Evolutionary conservation across 2,888 invertebrate species (phyloP), one percentile per base, ranked within the genome.

Genomic region (Coenonympha glycerion): DNA sequence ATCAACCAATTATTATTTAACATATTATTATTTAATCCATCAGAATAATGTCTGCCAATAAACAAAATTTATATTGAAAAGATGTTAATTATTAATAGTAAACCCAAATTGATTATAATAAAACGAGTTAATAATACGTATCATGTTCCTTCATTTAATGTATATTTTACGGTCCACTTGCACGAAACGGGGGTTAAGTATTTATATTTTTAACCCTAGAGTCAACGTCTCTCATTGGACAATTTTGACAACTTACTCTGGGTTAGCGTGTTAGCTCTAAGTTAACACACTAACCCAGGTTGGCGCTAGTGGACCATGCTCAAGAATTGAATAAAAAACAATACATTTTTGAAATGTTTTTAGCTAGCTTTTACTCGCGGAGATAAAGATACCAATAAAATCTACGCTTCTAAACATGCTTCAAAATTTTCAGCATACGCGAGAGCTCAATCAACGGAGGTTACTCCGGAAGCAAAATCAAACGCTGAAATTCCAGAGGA

Each of bases 1-100:
- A n/a, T n/a, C n/a, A n/a, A n/a, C n/a, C n/a, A n/a, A n/a, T 54
- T 56, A 50, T 58, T 56, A 57, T 55, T 57, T 48, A 57, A 56
- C n/a, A n/a, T n/a, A n/a, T n/a, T 53, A 39, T 55, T 48, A 53
- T 52, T 46, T 51, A n/a, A 55, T 53, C 51, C 41, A 51, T 49
- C 46, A 51, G 24, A 6, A 16, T 16, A 36, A 48, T 44, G 49
- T 56, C 53, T 47, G 46, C 47, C n/a, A n/a, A n/a, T n/a, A n/a
- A n/a, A n/a, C n/a, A n/a, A n/a, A n/a, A n/a, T n/a, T n/a, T n/a
- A n/a, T n/a, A n/a, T n/a, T n/a, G n/a, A n/a, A n/a, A n/a, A n/a
- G n/a, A n/a, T n/a, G n/a, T n/a, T n/a, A n/a, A n/a, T n/a, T n/a
- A 28, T 26, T 28, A 6, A 6, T 28, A 16, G 15, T 6, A 5